Conservation (phyloP, 1,140 invertebrate genomes). For the Pseudomyrmex flavicornis region DNA sequence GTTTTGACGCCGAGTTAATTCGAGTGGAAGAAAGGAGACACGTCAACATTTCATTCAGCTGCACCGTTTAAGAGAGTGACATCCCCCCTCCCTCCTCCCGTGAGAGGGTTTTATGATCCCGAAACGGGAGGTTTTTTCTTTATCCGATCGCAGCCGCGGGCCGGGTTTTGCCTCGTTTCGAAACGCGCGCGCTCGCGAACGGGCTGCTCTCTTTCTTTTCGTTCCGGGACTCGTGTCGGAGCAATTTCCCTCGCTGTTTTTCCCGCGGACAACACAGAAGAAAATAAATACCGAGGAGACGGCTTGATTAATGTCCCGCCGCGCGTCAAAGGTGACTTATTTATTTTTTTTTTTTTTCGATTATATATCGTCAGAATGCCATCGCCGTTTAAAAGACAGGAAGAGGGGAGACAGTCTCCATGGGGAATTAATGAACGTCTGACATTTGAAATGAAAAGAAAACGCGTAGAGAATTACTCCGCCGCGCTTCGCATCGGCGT, state of each 20-base stretch:
- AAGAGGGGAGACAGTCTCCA: neutral
- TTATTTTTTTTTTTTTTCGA: slow-evolving; percentile 2
- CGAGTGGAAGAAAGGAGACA: neutral
- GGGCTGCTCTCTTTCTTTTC: neutral
- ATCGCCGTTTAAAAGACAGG: neutral
- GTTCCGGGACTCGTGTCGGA: slow-evolving; percentile 29
- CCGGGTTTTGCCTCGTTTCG: slow-evolving; percentile 13
- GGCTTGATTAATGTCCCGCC: slow-evolving; percentile 41
- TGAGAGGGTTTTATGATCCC: slow-evolving; percentile 31
- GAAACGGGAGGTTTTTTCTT: neutral
- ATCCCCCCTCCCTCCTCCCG: neutral
- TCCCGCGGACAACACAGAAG: neutral
- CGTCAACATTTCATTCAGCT: slow-evolving; percentile 2
- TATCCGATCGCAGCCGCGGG: neutral
- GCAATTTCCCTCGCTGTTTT: neutral
- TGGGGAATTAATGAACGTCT: slow-evolving; percentile 26
- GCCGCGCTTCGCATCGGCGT: neutral
- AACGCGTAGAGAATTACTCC: slow-evolving; percentile 9
- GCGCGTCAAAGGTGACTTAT: slow-evolving; percentile 12
- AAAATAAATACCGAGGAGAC: slow-evolving; percentile 18
- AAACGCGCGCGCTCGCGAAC: neutral
- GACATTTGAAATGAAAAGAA: slow-evolving; percentile 34
- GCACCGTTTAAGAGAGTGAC: slow-evolving; percentile 19
- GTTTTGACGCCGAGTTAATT: neutral
- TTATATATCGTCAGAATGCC: neutral